A percentile compares a stretch with the other conserved stretches of the same genome.
Evolutionary conservation across 1,140 invertebrate species (phyloP).

Genomic region (Trigoniulus corallinus): DNA sequence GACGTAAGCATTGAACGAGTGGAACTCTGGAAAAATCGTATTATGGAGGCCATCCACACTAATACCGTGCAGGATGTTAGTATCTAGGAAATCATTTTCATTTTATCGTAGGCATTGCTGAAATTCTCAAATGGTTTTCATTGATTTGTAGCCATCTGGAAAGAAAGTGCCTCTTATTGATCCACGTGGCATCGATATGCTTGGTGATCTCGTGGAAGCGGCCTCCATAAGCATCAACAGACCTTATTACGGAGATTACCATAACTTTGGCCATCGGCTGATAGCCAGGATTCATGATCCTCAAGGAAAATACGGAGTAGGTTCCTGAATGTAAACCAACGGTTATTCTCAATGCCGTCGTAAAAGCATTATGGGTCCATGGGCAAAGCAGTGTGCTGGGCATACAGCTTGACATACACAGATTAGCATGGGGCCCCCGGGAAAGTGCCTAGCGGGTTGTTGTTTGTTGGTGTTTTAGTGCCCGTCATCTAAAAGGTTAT

Average conservation of each 20-base stretch:
- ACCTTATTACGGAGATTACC: constrained; percentile 12
- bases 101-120: too few relatives aligned
- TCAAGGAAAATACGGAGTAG: constrained; percentile 12
- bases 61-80: too few relatives aligned
- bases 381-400: too few relatives aligned
- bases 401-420: too few relatives aligned
- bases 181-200: constrained; percentile 10
- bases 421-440: too few relatives aligned
- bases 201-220: constrained; percentile 12
- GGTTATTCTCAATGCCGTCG: too few relatives aligned
- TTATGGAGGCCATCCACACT: constrained; percentile 11
- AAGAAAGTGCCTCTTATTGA: constrained; percentile 5
- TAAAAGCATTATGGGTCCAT: too few relatives aligned
- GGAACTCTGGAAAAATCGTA: constrained; percentile 10
- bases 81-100: too few relatives aligned
- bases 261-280: constrained; percentile 13
- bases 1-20: constrained; percentile 10
- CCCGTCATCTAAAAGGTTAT: too few relatives aligned
- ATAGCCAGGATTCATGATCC: constrained; percentile 14
- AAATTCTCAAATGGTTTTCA: too few relatives aligned
- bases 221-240: constrained; percentile 7
- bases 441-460: too few relatives aligned
- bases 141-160: constrained; percentile 6
- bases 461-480: too few relatives aligned
- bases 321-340: constrained; percentile 1